Conservation (phyloP, 2,888 invertebrate species). For the Serripes groenlandicus region DNA sequence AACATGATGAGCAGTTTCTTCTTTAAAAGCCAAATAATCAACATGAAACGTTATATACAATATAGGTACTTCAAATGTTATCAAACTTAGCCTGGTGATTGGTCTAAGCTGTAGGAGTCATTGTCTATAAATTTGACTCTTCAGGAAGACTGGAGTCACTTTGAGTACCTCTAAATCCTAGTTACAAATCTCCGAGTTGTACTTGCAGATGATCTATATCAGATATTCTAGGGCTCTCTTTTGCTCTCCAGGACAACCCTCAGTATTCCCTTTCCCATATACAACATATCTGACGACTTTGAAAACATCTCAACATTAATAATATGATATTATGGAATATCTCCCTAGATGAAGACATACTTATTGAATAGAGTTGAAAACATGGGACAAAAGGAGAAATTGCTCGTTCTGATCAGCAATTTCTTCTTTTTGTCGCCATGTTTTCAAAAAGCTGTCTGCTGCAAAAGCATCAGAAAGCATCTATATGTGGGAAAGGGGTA, state of each 20-base stretch:
- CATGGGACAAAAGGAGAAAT: constrained; percentile 3
- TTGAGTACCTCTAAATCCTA: constrained; percentile 39
- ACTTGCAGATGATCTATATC: too few species aligned
- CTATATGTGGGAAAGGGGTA: not conserved
- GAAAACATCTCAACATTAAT: not conserved
- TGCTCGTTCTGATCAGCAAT: constrained; percentile 7
- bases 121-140: constrained; percentile 17
- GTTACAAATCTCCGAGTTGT: constrained; percentile 62
- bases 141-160: constrained; percentile 7
- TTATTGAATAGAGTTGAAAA: not conserved
- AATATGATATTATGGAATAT: not conserved
- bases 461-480: not conserved
- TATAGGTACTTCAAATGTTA: too few species aligned
- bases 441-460: not conserved
- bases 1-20: too few species aligned
- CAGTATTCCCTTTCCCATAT: not conserved
- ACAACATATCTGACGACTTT: not conserved
- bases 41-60: too few species aligned
- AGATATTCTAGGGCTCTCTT: too few species aligned
- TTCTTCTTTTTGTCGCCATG: constrained; percentile 4
- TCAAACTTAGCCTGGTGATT: not conserved
- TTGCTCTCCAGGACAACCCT: too few species aligned
- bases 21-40: not conserved
- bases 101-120: not conserved
- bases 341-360: too few species aligned